phyloP scores from a whole-genome alignment of 2,797 vertebrate species.

The Gadopsis bispinosus region DNA sequence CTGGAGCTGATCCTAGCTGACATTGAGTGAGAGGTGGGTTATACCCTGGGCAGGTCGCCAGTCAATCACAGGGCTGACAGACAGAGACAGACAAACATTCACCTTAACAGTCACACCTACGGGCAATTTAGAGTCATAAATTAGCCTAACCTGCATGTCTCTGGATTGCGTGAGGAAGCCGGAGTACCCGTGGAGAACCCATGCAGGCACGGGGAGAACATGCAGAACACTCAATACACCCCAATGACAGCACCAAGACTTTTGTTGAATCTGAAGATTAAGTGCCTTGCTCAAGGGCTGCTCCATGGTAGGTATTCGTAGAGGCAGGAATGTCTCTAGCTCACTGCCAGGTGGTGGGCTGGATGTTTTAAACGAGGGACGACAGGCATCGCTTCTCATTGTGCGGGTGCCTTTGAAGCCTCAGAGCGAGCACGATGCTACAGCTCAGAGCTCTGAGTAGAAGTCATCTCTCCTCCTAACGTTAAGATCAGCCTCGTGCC shows the following conservation, averaged over 20 bases:
- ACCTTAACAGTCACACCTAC: too few relatives aligned
- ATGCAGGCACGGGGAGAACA: too few relatives aligned
- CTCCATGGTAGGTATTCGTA: background rate
- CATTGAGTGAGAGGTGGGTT: too few relatives aligned
- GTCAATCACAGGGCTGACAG: too few relatives aligned
- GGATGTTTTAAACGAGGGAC: constrained; percentile 55
- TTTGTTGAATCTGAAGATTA: background rate
- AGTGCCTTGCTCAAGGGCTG: constrained; percentile 13
- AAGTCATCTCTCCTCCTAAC: constrained; percentile 59
- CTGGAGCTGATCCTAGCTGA: too few relatives aligned
- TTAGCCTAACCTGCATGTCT: too few relatives aligned
- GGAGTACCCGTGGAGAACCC: too few relatives aligned
- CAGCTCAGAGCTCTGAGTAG: constrained; percentile 67
- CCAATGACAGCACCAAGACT: background rate
- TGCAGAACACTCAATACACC: background rate
- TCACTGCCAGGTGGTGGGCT: constrained; percentile 34
- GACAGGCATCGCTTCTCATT: constrained; percentile 79
- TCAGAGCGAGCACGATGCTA: constrained; percentile 51
- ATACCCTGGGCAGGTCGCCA: too few relatives aligned
- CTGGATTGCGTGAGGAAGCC: too few relatives aligned
- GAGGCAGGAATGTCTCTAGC: constrained; percentile 1
- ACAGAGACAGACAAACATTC: too few relatives aligned
- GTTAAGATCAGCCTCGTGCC: constrained; percentile 52
- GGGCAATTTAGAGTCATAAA: too few relatives aligned
- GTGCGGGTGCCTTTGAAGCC: constrained; percentile 64